phyloP scores from a whole-genome alignment of 2,797 vertebrate genomes.

The Atherinosoma microstoma region DNA sequence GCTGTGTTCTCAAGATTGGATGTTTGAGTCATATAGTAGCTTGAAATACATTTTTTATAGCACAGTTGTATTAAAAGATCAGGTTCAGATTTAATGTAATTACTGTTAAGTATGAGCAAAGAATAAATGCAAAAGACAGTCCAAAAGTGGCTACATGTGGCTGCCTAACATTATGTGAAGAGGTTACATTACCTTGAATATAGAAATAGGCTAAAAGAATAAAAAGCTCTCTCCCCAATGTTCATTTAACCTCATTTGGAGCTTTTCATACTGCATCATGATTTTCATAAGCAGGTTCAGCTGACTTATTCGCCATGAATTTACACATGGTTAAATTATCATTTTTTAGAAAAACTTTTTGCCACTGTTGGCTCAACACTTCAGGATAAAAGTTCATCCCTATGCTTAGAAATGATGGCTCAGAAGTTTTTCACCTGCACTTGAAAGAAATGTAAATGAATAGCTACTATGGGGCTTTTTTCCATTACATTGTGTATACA shows the following conservation, averaged over 20 bases:
- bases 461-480: too few species aligned
- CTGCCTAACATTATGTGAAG: background rate
- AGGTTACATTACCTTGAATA: background rate
- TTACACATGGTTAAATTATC: background rate
- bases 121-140: background rate
- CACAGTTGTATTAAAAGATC: background rate
- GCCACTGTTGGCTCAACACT: background rate
- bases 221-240: background rate
- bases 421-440: too few species aligned
- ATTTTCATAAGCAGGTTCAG: background rate
- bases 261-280: background rate
- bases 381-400: background rate
- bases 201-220: background rate
- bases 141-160: background rate
- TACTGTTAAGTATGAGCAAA: background rate
- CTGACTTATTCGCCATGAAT: background rate
- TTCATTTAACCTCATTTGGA: background rate
- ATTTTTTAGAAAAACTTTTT: background rate
- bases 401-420: background rate
- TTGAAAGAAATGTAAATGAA: background rate
- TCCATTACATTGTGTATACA: too few species aligned
- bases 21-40: constrained; percentile 67
- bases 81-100: background rate
- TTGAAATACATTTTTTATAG: constrained; percentile 16
- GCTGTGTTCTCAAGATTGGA: constrained; percentile 30